Conservation (phyloP, 1,140 invertebrate genomes). For the Ceratoteleas bidentatus region DNA sequence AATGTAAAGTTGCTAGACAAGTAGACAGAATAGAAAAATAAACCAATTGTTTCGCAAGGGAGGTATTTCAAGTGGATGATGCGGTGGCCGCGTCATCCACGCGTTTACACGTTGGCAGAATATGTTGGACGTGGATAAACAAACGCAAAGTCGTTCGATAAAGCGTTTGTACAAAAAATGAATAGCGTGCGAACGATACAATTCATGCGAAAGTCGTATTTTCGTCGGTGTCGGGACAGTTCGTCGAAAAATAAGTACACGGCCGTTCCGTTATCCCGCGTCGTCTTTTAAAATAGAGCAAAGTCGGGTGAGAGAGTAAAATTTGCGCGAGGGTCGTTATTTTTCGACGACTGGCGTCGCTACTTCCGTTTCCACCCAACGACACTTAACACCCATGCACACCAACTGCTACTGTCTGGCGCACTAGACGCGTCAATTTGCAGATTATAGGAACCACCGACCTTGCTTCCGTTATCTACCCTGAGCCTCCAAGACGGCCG, state of each 20-base stretch:
- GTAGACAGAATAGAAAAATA: no score
- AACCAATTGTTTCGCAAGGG: no score
- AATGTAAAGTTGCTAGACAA: no score
- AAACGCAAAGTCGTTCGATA: conserved; percentile 11
- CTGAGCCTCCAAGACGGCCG: conserved; percentile 94
- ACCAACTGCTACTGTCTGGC: conserved; percentile 69
- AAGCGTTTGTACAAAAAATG: conserved; percentile 47
- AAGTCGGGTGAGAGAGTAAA: conserved; percentile 2
- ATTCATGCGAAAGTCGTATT: conserved; percentile 46
- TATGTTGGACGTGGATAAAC: conserved; percentile 9
- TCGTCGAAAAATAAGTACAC: conserved; percentile 44
- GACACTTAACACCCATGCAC: conserved; percentile 74
- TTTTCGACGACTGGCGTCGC: conserved; percentile 42
- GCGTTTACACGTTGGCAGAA: conserved; percentile 12
- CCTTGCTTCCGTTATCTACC: conserved; percentile 94
- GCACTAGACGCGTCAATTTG: conserved; percentile 70
- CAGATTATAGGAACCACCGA: conserved; percentile 80
- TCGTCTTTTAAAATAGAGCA: neutral
- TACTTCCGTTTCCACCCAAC: conserved; percentile 72
- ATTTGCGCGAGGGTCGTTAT: neutral
- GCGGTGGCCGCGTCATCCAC: neutral
- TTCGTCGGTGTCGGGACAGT: conserved; percentile 25
- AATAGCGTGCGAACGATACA: conserved; percentile 49
- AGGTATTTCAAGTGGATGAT: no score
- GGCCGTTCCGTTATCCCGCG: no score